phyloP scores from a whole-genome alignment of 2,797 vertebrate species.

The Astyanax mexicanus region DNA sequence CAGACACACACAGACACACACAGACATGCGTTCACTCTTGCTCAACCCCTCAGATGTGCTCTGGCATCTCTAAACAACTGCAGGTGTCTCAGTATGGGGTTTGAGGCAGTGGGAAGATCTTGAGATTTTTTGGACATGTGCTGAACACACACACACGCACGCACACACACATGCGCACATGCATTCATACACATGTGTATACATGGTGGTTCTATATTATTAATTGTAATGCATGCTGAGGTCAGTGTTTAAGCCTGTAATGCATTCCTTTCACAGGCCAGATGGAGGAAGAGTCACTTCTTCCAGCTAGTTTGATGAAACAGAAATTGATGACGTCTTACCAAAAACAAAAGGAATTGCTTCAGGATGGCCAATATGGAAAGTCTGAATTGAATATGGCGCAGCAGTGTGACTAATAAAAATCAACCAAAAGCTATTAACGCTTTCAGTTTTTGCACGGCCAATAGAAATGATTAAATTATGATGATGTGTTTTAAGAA shows the following conservation, averaged over 20 bases:
- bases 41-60: conserved; percentile 13
- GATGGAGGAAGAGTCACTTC: conserved; percentile 9
- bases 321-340: conserved; percentile 1
- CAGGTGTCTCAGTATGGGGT: conserved; percentile 42
- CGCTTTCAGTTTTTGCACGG: not conserved
- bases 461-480: no score
- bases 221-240: conserved; percentile 7
- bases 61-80: conserved; percentile 32
- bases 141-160: not conserved
- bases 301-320: not conserved
- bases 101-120: conserved; percentile 34
- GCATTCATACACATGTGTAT: no score
- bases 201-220: not conserved
- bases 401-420: no score
- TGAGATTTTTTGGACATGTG: conserved; percentile 20
- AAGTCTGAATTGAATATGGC: not conserved
- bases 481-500: no score
- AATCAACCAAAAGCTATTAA: no score
- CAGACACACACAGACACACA: not conserved
- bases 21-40: not conserved
- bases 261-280: conserved; percentile 23
- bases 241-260: conserved; percentile 2
- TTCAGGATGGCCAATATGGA: not conserved
- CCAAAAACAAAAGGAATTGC: not conserved
- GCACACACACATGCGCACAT: no score